Conservation (phyloP, 2,888 invertebrate species). For the Nemotelus pantherinus region DNA sequence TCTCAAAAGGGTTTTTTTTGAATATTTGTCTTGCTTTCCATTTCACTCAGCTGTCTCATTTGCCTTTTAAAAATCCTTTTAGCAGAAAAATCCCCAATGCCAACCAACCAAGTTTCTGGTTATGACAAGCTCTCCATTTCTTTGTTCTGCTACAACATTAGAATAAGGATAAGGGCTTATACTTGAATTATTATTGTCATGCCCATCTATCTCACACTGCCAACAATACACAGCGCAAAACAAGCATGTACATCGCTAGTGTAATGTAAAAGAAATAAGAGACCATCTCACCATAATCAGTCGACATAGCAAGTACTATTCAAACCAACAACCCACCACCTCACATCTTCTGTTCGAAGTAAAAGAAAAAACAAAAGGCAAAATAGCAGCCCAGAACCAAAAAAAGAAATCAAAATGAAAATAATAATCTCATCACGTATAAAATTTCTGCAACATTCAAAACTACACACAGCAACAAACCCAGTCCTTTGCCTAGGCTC, state of each 20-base stretch:
- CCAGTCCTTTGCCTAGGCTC: conserved; percentile 23
- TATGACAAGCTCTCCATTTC: conserved; percentile 48
- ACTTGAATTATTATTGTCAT: conserved; percentile 39
- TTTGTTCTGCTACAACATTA: conserved; percentile 40
- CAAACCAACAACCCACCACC: conserved; percentile 21
- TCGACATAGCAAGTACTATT: background rate
- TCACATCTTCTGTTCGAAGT: conserved; percentile 3
- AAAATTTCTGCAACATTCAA: conserved; percentile 45
- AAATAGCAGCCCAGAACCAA: conserved; percentile 19
- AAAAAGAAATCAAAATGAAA: conserved; percentile 43
- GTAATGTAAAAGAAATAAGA: background rate
- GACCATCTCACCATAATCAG: background rate
- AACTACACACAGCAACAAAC: conserved; percentile 37
- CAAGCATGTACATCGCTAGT: background rate
- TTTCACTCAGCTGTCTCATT: conserved; percentile 36
- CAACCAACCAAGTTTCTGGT: conserved; percentile 47
- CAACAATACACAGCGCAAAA: background rate
- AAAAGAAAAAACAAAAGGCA: conserved; percentile 24
- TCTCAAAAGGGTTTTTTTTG: conserved; percentile 25
- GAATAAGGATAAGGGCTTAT: conserved; percentile 42
- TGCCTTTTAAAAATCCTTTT: conserved; percentile 43
- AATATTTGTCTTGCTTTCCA: conserved; percentile 24
- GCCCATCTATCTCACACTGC: conserved; percentile 5
- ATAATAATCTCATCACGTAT: conserved; percentile 45
- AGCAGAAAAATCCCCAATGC: conserved; percentile 48